A percentile compares a stretch with the other conserved stretches of the same genome.
Conservation (phyloP, 2,888 invertebrate genomes). For the Bembecia ichneumoniformis region DNA sequence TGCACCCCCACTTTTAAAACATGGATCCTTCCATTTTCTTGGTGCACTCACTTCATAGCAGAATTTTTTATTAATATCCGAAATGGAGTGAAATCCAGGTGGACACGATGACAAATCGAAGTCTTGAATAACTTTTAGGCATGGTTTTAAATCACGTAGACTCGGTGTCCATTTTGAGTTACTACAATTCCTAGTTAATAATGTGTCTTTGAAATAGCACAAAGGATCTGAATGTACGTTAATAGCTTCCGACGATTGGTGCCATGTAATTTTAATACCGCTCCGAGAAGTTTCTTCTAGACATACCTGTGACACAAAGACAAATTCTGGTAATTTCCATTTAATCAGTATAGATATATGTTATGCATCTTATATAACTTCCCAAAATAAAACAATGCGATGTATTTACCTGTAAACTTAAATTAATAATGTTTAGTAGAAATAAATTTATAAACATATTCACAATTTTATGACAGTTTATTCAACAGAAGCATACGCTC, state of each 20-base stretch:
- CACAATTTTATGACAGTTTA: too few relatives aligned
- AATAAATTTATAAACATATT: too few relatives aligned
- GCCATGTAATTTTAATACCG: slow-evolving; percentile 45
- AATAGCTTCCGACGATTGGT: slow-evolving; percentile 24
- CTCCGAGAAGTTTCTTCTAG: slow-evolving; percentile 35
- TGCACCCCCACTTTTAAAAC: slow-evolving; percentile 49
- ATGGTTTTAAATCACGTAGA: slow-evolving; percentile 29
- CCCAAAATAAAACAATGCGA: background rate
- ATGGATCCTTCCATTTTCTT: slow-evolving; percentile 47
- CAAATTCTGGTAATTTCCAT: background rate
- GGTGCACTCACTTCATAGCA: slow-evolving; percentile 41
- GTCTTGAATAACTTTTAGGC: slow-evolving; percentile 30
- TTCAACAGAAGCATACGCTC: too few relatives aligned
- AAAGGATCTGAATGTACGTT: slow-evolving; percentile 41
- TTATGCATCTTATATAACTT: background rate
- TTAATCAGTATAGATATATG: background rate
- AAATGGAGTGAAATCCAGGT: slow-evolving; percentile 40
- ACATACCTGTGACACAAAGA: slow-evolving; percentile 33
- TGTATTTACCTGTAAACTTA: background rate
- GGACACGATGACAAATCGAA: slow-evolving; percentile 41
- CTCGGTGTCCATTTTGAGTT: slow-evolving; percentile 37
- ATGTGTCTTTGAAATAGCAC: slow-evolving; percentile 33
- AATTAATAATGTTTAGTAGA: background rate
- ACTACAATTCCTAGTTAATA: slow-evolving; percentile 46
- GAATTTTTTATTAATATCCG: slow-evolving; percentile 33